A percentile compares a stretch with the other conserved stretches of the same genome.
Conservation (phyloP, 2,797 vertebrate species). For the Parauchenoglanis ngamensis region DNA sequence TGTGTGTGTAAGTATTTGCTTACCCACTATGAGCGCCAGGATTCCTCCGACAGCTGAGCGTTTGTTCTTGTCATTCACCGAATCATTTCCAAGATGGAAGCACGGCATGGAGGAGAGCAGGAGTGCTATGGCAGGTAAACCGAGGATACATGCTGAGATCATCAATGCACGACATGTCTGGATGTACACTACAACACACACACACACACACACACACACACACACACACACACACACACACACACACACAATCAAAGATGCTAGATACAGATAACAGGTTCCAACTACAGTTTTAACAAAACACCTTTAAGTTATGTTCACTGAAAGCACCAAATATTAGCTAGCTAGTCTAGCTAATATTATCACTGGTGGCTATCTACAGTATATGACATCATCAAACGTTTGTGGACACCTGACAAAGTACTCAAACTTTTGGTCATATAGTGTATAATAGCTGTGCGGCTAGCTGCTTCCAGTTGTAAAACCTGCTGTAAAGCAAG, state of each 20-base stretch:
- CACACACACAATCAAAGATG: not conserved
- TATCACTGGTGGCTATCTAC: not conserved
- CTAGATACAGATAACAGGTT: not conserved
- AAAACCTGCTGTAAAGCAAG: no score
- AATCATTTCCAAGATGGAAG: constrained; percentile 87
- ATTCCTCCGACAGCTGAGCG: constrained; percentile 86
- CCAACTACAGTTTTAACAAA: not conserved
- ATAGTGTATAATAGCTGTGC: no score
- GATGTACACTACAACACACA: constrained; percentile 81
- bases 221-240: not conserved
- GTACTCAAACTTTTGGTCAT: no score
- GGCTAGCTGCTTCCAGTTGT: no score
- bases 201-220: constrained; percentile 31
- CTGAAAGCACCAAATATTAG: not conserved
- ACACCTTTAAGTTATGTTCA: not conserved
- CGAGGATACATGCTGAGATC: constrained; percentile 87
- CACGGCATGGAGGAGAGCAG: constrained; percentile 90
- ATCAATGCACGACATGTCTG: constrained; percentile 93
- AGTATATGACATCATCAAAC: no score
- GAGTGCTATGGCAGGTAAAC: constrained; percentile 84
- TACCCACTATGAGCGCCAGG: constrained; percentile 87
- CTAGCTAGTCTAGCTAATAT: not conserved
- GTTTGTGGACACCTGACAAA: no score
- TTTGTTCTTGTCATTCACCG: constrained; percentile 86
- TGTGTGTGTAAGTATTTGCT: not conserved